Evolutionary conservation across 2,888 invertebrate genomes (phyloP).

Genomic region (Malthinus flaveolus): DNA sequence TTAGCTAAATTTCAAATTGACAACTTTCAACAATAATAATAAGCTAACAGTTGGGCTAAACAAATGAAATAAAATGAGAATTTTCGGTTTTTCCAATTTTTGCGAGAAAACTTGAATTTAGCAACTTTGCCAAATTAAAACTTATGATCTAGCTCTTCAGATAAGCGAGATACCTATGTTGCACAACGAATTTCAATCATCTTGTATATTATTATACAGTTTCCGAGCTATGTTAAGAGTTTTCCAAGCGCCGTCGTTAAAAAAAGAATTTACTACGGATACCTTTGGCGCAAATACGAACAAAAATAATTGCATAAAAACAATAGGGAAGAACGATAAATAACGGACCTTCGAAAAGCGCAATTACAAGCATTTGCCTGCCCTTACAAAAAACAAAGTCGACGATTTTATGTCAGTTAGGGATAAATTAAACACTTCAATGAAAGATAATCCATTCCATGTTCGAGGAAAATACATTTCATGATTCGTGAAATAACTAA

Average conservation of each 20-base stretch:
- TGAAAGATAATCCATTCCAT: conserved; percentile 75
- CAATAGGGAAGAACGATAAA: not conserved
- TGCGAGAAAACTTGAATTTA: too few relatives aligned
- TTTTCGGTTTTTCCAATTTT: too few relatives aligned
- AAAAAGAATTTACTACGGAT: conserved; percentile 60
- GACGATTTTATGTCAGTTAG: conserved; percentile 46
- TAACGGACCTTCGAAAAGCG: conserved; percentile 63
- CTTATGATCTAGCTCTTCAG: too few relatives aligned
- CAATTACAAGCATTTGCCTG: conserved; percentile 54
- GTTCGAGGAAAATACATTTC: conserved; percentile 80
- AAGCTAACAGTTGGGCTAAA: too few relatives aligned
- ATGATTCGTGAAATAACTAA: not conserved
- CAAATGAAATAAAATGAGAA: too few relatives aligned
- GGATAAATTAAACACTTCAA: conserved; percentile 73
- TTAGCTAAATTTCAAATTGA: too few relatives aligned
- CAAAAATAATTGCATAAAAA: conserved; percentile 51
- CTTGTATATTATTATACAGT: too few relatives aligned
- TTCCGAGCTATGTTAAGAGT: conserved; percentile 52
- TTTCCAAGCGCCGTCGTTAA: conserved; percentile 46
- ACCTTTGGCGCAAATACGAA: conserved; percentile 35
- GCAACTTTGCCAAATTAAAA: too few relatives aligned
- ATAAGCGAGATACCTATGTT: too few relatives aligned
- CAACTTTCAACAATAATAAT: too few relatives aligned
- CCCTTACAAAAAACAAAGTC: conserved; percentile 24
- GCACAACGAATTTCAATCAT: too few relatives aligned